Base-by-base conservation (phyloP, 2,797 vertebrate species). In the Botia kubotai region DNA sequence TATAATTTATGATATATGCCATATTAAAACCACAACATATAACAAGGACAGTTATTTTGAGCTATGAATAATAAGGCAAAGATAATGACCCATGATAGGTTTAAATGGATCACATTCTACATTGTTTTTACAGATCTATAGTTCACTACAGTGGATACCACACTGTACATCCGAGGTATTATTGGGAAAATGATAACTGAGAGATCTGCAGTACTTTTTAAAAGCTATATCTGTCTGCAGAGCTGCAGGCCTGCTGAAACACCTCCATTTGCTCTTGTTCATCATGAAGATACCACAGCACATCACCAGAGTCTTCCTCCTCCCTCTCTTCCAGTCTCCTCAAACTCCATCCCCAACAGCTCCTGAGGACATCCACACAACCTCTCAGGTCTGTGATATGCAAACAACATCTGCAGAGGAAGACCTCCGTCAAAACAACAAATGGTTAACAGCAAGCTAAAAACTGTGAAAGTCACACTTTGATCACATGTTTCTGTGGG, bases 221-320 rank as follows among this genome's bases (percentile, higher is more conserved):
- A 73, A 98, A 96, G 85, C 96, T 96, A 26, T 96, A 89, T 72
- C 96, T 96, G n/a, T 95, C 93, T 1, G 92, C 87, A 70, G 93
- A 94, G 82, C 90, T 93, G 76, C 95, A 96, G 10, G 96, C 95
- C 83, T 95, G 95, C 86, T 98, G 97, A 82, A 97, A 97, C 78
- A 95, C 92, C 88, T 99, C 97, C 36, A 94, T 95, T 91, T 99
- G 98, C 72, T 98, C 97, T 85, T 97, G 97, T 72, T 99, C 98
- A 80, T 98, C 97, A 0, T 98, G 97, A 8, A 96, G 93, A 91
- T 99, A 97, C 97, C 97, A 99, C 36, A 98, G 88, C 7, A 98
- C 95, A 66, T 98, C 97, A 29, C 96, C 96, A 16, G 94, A 96
- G 88, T 96, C 94, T 29, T 94, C 97, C 72, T 98, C 97, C 39